phyloP scores from a whole-genome alignment of 1,140 invertebrate species.

The Drosophila micromelanica region DNA sequence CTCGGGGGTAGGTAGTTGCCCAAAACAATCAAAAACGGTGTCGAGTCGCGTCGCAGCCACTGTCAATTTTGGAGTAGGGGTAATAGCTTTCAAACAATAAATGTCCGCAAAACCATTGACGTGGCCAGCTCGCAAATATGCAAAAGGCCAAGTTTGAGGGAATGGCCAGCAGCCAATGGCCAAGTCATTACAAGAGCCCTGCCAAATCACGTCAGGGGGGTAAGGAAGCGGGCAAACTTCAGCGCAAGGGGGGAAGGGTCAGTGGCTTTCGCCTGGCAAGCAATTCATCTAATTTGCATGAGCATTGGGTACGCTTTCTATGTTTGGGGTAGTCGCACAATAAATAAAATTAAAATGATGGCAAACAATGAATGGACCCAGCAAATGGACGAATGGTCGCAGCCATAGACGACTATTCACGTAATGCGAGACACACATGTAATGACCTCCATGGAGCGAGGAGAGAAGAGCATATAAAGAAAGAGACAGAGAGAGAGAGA shows the following conservation, averaged over 20 bases:
- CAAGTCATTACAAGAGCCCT: conserved; percentile 65
- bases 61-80: conserved; percentile 68
- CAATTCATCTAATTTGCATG: conserved; percentile 85
- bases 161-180: conserved; percentile 54
- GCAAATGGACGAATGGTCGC: conserved; percentile 23
- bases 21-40: conserved; percentile 83
- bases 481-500: conserved; percentile 25
- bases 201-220: conserved; percentile 50
- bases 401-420: conserved; percentile 64
- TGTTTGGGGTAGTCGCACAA: conserved; percentile 72
- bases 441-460: conserved; percentile 64
- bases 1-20: conserved; percentile 39
- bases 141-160: conserved; percentile 47
- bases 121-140: conserved; percentile 64
- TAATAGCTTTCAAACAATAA: conserved; percentile 85
- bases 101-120: conserved; percentile 84
- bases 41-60: conserved; percentile 62
- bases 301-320: conserved; percentile 43
- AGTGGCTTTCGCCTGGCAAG: conserved; percentile 63
- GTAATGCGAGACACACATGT: conserved; percentile 77
- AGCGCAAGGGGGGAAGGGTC: background rate
- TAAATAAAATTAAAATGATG: conserved; percentile 85
- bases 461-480: conserved; percentile 5
- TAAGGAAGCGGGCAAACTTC: conserved; percentile 60
- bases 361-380: conserved; percentile 78